These are phyloP conservation scores for Varecia variegata DNA, from an alignment of 2,797 vertebrate genomes.

Conservation along the genomic window DNA sequence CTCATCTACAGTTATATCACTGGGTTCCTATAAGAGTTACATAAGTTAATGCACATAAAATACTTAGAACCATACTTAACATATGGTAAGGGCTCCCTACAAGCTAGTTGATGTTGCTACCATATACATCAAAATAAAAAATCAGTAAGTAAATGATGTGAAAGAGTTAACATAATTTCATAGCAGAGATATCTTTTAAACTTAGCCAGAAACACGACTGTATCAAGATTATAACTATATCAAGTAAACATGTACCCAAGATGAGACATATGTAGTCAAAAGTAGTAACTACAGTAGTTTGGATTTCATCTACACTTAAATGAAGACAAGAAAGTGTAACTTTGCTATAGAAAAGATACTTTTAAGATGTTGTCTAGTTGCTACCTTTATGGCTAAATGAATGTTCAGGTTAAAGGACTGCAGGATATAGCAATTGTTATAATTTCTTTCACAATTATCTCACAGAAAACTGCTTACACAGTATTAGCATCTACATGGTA, in stretches of 20 bases:
- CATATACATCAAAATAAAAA: not conserved
- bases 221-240: not conserved
- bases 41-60: not conserved
- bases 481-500: not conserved
- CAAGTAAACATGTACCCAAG: not conserved
- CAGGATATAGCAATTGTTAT: not conserved
- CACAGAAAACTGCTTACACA: not conserved
- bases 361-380: not conserved
- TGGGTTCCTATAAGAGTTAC: not conserved
- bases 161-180: not conserved
- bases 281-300: not conserved
- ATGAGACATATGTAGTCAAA: not conserved
- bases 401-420: not conserved
- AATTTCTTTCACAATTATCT: not conserved
- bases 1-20: not conserved
- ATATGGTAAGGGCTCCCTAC: not conserved
- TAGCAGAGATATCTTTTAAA: not conserved
- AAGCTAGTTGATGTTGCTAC: not conserved
- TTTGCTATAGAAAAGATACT: not conserved
- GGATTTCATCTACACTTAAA: not conserved
- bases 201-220: not conserved
- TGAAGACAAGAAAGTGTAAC: not conserved
- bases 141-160: not conserved
- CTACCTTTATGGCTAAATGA: not conserved
- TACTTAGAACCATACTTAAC: not conserved